phyloP scores from a whole-genome alignment of 2,113 vertebrate species.

The Bos taurus region DNA sequence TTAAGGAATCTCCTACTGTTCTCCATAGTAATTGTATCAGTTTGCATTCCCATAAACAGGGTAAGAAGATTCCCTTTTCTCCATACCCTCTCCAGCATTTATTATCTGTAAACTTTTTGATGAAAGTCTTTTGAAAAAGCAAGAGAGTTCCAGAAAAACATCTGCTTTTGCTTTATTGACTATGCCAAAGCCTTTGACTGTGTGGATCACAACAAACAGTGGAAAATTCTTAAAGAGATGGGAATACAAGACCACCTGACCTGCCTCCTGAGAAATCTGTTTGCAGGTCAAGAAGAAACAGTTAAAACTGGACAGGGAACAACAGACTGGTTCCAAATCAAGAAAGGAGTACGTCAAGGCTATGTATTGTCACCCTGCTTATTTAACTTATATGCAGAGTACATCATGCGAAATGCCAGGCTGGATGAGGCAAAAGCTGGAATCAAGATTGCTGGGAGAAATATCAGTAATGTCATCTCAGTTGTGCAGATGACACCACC shows the following conservation, averaged over 20 bases:
- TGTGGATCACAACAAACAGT: neutral
- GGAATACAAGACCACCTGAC: neutral
- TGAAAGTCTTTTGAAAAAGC: too few species aligned
- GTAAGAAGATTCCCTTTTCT: too few species aligned
- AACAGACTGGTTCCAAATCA: neutral
- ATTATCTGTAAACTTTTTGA: too few species aligned
- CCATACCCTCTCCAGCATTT: too few species aligned
- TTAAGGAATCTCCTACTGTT: neutral
- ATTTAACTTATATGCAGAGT: neutral
- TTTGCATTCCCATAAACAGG: too few species aligned
- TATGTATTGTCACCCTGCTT: neutral
- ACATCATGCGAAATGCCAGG: neutral
- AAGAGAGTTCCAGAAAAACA: too few species aligned
- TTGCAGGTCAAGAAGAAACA: neutral
- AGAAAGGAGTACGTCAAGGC: neutral
- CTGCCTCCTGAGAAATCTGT: neutral
- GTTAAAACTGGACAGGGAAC: neutral
- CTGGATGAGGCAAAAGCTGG: neutral
- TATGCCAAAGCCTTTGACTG: neutral
- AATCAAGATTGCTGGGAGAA: neutral
- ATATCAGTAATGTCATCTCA: neutral
- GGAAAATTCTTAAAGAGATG: neutral
- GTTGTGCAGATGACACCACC: neutral
- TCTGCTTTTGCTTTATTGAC: too few species aligned
- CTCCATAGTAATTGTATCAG: too few species aligned